Conservation (phyloP, 2,888 invertebrate genomes). For the Alitta virens region DNA sequence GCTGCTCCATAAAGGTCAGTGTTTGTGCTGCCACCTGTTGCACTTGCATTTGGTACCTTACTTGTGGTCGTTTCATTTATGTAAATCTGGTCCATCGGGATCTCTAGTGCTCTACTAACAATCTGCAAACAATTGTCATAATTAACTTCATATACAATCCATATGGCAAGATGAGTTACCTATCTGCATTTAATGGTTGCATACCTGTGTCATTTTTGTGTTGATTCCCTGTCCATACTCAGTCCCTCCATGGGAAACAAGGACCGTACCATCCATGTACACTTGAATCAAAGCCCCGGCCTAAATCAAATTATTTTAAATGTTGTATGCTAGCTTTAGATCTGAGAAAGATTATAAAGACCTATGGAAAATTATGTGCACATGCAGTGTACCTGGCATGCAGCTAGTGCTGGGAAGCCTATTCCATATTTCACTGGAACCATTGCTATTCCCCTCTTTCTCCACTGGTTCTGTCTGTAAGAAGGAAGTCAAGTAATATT, state of each 20-base stretch:
- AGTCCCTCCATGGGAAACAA: constrained; percentile 81
- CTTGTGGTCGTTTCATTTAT: constrained; percentile 47
- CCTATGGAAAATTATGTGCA: not conserved
- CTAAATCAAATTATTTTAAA: constrained; percentile 35
- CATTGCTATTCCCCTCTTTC: constrained; percentile 80
- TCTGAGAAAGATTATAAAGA: no score
- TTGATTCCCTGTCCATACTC: constrained; percentile 97
- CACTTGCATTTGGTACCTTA: constrained; percentile 48
- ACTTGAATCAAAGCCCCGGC: constrained; percentile 78
- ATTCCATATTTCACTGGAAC: constrained; percentile 84
- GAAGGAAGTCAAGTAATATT: no score
- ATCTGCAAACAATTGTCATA: constrained; percentile 33
- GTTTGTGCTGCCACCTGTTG: constrained; percentile 50
- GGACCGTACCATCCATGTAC: constrained; percentile 74
- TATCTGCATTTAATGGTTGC: not conserved
- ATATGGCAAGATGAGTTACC: not conserved
- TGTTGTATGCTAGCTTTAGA: no score
- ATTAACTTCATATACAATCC: not conserved
- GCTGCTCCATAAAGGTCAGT: constrained; percentile 54
- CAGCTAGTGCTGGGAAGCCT: constrained; percentile 71
- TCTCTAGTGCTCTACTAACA: constrained; percentile 43
- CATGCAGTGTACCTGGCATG: constrained; percentile 48
- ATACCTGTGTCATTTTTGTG: constrained; percentile 87
- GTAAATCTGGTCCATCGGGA: constrained; percentile 42
- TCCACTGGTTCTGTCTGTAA: constrained; percentile 70